phyloP scores from a whole-genome alignment of 2,113 vertebrate species.

The Erythrolamprus reginae region DNA sequence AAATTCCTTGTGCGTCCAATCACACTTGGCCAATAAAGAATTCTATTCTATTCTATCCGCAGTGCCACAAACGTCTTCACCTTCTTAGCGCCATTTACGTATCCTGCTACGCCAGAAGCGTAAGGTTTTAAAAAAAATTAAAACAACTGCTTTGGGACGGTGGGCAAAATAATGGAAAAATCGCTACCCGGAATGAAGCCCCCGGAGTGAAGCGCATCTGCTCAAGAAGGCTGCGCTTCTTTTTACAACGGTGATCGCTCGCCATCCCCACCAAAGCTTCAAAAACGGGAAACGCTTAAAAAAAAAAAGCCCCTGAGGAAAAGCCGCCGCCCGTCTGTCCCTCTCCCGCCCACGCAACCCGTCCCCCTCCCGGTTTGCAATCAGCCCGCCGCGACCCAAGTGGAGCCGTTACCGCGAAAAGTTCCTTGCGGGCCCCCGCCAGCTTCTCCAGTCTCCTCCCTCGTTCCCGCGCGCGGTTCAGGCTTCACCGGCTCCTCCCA shows the following conservation, averaged over 20 bases:
- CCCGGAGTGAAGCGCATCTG: background rate
- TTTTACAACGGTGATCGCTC: background rate
- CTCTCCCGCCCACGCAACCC: rapidly evolving
- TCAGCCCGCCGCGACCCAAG: background rate
- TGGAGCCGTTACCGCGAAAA: background rate
- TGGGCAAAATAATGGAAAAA: background rate
- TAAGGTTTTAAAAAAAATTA: background rate
- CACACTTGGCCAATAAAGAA: too few relatives aligned
- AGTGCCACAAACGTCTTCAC: too few relatives aligned
- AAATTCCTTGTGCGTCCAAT: too few relatives aligned
- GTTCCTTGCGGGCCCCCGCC: too few relatives aligned
- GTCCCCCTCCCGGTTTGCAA: rapidly evolving
- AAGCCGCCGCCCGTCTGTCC: background rate
- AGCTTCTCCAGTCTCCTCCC: background rate
- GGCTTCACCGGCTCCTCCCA: background rate
- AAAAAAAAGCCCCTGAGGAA: background rate
- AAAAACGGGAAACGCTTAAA: background rate
- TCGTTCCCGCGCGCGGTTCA: background rate
- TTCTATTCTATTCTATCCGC: too few relatives aligned
- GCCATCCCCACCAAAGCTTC: background rate
- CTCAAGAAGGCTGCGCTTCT: background rate
- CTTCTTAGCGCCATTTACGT: too few relatives aligned
- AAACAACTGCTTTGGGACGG: background rate
- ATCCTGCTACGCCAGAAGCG: background rate
- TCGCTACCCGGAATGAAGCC: too few relatives aligned